These are phyloP conservation scores for Oreochromis spilurus DNA, from an alignment of 2,113 vertebrate species.

Conservation along the genomic window DNA sequence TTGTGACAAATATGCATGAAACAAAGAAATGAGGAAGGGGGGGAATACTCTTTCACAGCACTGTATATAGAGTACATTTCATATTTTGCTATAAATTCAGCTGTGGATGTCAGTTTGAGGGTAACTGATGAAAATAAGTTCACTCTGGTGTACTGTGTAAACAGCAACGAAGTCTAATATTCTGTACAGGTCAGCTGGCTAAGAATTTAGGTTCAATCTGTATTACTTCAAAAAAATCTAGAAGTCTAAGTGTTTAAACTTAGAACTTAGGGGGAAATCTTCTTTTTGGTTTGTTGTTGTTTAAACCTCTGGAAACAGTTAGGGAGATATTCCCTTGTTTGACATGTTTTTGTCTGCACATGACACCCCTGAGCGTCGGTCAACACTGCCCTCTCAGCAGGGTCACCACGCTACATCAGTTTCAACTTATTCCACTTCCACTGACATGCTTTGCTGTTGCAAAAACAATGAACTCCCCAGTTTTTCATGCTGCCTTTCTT, in stretches of 20 bases:
- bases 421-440: slow-evolving; percentile 35
- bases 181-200: neutral
- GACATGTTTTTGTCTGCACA: slow-evolving; percentile 20
- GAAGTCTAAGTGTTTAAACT: neutral
- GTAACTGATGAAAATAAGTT: neutral
- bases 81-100: neutral
- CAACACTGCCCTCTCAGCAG: slow-evolving; percentile 32
- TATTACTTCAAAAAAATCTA: neutral
- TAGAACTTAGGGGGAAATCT: neutral
- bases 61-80: neutral
- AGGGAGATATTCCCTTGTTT: neutral
- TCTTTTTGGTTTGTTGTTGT: neutral
- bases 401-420: slow-evolving; percentile 56
- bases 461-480: neutral
- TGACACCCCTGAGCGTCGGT: slow-evolving; percentile 41
- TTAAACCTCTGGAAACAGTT: neutral
- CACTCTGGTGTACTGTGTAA: neutral
- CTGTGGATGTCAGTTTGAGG: neutral
- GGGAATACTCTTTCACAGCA: neutral
- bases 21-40: neutral
- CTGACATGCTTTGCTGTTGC: slow-evolving; percentile 15
- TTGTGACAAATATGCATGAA: neutral
- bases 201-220: neutral
- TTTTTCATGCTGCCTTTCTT: neutral
- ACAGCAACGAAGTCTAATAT: neutral